Evolutionary conservation across 2,797 vertebrate genomes (phyloP).

Genomic region (Peromyscus attwateri): DNA sequence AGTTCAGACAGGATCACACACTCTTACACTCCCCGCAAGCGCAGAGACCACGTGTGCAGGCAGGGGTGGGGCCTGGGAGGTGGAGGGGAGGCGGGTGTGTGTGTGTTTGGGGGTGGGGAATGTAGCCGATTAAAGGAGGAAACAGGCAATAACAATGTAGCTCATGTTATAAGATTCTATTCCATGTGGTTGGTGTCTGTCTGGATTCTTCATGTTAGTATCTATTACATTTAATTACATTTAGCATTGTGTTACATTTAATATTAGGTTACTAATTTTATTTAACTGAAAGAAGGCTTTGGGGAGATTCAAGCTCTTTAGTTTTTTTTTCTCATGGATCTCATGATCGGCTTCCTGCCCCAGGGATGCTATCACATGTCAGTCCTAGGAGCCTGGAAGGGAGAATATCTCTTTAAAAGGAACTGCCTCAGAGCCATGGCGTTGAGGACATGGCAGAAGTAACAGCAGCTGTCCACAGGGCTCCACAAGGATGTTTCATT

Average conservation of each 20-base stretch:
- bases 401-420: neutral
- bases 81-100: neutral
- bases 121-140: neutral
- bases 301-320: slow-evolving; percentile 8
- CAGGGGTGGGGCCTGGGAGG: neutral
- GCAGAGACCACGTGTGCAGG: neutral
- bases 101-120: no score
- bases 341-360: slow-evolving; percentile 61
- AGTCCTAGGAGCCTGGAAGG: neutral
- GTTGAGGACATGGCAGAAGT: neutral
- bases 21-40: no score
- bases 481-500: neutral
- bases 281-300: slow-evolving; percentile 34
- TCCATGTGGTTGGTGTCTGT: neutral
- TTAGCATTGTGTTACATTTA: slow-evolving; percentile 51
- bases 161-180: neutral
- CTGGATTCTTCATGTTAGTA: neutral
- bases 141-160: neutral
- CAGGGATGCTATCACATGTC: neutral
- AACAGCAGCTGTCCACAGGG: no score
- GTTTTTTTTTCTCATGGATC: neutral
- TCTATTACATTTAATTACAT: slow-evolving; percentile 46
- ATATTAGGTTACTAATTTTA: slow-evolving; percentile 57
- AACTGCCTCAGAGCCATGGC: neutral
- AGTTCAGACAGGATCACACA: neutral